phyloP scores from a whole-genome alignment of 2,113 vertebrate genomes.

The Cichladusa arquata region DNA sequence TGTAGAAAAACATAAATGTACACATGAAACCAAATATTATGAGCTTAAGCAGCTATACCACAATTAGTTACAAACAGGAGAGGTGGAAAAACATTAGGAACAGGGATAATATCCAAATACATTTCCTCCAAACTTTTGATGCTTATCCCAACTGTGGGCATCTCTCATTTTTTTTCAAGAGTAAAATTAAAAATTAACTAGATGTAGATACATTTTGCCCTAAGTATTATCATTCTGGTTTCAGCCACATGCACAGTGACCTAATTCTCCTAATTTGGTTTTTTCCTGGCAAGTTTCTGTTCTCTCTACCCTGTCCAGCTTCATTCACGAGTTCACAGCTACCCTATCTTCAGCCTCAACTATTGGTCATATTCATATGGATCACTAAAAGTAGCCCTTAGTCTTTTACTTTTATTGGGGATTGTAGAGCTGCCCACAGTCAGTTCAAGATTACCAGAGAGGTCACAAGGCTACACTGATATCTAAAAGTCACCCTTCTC shows the following conservation, averaged over 20 bases:
- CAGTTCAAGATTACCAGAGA: not conserved
- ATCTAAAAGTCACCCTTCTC: not conserved
- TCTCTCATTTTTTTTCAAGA: not conserved
- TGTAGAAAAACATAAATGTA: not conserved
- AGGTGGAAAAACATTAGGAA: not conserved
- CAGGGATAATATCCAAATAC: not conserved
- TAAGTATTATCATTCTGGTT: not conserved
- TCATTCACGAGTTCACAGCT: not conserved
- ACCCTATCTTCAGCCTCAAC: not conserved
- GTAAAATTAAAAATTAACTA: not conserved
- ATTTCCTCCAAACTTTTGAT: not conserved
- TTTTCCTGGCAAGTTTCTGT: not conserved
- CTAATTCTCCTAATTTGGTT: not conserved
- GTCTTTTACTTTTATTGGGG: not conserved
- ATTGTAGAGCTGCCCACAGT: not conserved
- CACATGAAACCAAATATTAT: not conserved
- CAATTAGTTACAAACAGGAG: not conserved
- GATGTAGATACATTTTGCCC: not conserved
- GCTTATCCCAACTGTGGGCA: not conserved
- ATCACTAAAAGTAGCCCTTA: not conserved
- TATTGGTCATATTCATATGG: not conserved
- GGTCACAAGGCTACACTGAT: not conserved
- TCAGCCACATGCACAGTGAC: not conserved
- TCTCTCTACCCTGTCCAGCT: not conserved
- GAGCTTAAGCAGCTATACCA: not conserved